A percentile compares a stretch with the other conserved stretches of the same genome.
Conservation (phyloP, 2,888 invertebrate genomes). For the Tetheella fluctuosa region DNA sequence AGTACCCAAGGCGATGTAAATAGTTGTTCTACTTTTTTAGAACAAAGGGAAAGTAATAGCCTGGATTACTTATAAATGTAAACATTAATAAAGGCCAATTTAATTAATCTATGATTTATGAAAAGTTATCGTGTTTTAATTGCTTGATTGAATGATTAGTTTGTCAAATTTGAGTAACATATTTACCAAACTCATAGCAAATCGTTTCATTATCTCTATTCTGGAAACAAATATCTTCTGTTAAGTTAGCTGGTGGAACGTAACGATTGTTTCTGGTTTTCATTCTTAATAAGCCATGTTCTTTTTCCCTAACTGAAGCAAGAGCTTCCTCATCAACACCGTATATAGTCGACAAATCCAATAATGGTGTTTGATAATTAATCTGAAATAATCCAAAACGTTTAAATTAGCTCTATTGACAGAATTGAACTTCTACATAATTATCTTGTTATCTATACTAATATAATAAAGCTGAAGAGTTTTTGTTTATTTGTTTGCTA, state of each 20-base stretch:
- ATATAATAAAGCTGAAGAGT: too few relatives aligned
- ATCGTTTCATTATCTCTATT: constrained; percentile 49
- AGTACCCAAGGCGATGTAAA: neutral
- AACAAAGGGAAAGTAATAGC: neutral
- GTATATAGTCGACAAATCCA: constrained; percentile 69
- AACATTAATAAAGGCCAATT: constrained; percentile 2
- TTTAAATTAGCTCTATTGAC: too few relatives aligned
- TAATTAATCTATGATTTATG: neutral
- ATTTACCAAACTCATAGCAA: constrained; percentile 69
- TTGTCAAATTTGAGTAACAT: constrained; percentile 24
- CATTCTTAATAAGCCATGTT: constrained; percentile 58
- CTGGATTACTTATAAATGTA: neutral
- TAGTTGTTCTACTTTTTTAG: neutral
- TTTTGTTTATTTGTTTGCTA: too few relatives aligned
- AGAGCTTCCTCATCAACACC: constrained; percentile 58
- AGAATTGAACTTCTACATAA: too few relatives aligned
- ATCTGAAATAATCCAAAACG: constrained; percentile 44
- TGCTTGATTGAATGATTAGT: neutral
- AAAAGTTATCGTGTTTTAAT: constrained; percentile 5
- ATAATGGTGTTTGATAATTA: constrained; percentile 65
- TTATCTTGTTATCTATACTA: too few relatives aligned
- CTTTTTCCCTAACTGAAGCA: constrained; percentile 48
- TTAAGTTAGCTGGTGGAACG: constrained; percentile 38
- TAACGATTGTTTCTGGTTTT: constrained; percentile 50
- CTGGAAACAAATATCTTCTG: constrained; percentile 48